Percentiles rank a stretch among this genome's conserved stretches.
phyloP scores from a whole-genome alignment of 2,797 vertebrate genomes.

The Microctenopoma stevenorrisi region DNA sequence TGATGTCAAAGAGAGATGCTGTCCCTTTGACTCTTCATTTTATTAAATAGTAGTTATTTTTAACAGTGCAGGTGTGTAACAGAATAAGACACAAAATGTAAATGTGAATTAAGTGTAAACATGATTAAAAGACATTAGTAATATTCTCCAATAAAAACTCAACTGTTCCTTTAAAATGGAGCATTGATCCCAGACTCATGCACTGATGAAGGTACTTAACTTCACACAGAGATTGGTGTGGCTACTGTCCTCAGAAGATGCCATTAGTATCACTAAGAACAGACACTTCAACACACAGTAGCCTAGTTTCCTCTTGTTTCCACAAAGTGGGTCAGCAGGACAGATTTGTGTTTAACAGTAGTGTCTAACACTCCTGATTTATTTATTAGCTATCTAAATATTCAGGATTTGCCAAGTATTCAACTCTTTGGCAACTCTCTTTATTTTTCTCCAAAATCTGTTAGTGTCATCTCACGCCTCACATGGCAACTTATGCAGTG shows the following conservation, averaged over 20 bases:
- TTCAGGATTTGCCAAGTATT: background rate
- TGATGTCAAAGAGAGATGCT: too few species aligned
- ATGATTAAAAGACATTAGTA: too few species aligned
- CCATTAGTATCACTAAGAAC: background rate
- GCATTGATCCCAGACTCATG: slow-evolving; percentile 15
- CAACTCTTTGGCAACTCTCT: background rate
- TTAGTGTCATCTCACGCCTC: background rate
- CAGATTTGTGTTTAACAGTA: background rate
- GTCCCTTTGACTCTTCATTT: too few species aligned
- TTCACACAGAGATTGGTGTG: slow-evolving; percentile 2
- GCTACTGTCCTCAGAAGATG: background rate
- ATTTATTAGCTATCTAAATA: background rate
- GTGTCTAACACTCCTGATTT: background rate
- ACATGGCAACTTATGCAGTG: background rate
- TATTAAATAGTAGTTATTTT: too few species aligned
- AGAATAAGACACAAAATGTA: too few species aligned
- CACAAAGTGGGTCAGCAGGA: slow-evolving; percentile 2
- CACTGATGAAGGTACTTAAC: slow-evolving; percentile 8
- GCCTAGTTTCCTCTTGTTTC: background rate
- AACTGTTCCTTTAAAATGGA: background rate
- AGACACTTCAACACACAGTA: slow-evolving; percentile 10
- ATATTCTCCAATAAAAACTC: too few species aligned
- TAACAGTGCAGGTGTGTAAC: too few species aligned
- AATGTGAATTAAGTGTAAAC: too few species aligned
- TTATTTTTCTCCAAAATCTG: background rate